phyloP scores from a whole-genome alignment of 2,888 invertebrate species.

The Crepidodera aurea region DNA sequence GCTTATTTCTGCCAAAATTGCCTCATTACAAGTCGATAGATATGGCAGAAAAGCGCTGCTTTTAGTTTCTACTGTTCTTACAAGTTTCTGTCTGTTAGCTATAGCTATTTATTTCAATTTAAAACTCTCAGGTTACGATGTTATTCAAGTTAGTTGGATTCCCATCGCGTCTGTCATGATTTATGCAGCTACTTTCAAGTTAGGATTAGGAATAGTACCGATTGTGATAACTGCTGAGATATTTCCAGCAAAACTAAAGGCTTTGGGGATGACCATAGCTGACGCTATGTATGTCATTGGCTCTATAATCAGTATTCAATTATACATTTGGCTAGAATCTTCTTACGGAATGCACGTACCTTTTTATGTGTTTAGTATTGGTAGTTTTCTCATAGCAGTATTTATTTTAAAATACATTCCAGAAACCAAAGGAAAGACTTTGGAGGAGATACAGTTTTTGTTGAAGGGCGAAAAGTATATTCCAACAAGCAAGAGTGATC shows the following conservation, averaged over 20 bases:
- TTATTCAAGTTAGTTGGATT: conserved; percentile 54
- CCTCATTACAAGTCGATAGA: conserved; percentile 55
- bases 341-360: conserved; percentile 54
- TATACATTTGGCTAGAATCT: conserved; percentile 51
- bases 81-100: conserved; percentile 52
- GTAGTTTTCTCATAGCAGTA: conserved; percentile 45
- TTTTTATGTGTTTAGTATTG: conserved; percentile 53
- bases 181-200: conserved; percentile 56
- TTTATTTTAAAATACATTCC: conserved; percentile 52
- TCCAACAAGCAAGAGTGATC: conserved; percentile 16
- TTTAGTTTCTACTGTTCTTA: conserved; percentile 52
- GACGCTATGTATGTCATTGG: conserved; percentile 56
- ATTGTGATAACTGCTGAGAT: conserved; percentile 59
- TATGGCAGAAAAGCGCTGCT: conserved; percentile 57
- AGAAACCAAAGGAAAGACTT: conserved; percentile 44
- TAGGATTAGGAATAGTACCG: conserved; percentile 58
- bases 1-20: conserved; percentile 52
- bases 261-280: conserved; percentile 57
- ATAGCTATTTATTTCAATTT: conserved; percentile 57
- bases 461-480: conserved; percentile 33
- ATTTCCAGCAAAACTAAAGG: conserved; percentile 59
- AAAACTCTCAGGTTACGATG: conserved; percentile 49
- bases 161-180: conserved; percentile 56
- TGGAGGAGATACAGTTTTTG: conserved; percentile 38
- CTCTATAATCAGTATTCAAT: conserved; percentile 52